Percentiles rank a stretch among this genome's conserved stretches.
phyloP scores from a whole-genome alignment of 2,888 invertebrate species.

The Ganaspis brasiliensis region DNA sequence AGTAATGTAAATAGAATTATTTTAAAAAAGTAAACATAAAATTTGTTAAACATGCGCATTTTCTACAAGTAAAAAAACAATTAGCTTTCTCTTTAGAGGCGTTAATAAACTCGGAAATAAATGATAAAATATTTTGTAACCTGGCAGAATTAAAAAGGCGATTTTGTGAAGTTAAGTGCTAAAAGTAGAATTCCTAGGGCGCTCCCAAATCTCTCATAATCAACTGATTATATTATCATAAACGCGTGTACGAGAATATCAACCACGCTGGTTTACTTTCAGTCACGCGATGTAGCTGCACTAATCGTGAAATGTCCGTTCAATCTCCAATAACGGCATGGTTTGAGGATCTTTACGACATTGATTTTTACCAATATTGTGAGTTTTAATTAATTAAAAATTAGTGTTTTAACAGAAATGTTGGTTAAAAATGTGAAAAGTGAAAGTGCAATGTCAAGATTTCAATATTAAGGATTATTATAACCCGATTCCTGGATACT shows the following conservation, averaged over 20 bases:
- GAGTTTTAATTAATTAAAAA: not conserved
- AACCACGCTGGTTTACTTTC: conserved; percentile 39
- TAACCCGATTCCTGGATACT: too few species aligned
- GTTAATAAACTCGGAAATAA: not conserved
- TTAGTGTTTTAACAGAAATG: not conserved
- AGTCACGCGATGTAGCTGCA: conserved; percentile 37
- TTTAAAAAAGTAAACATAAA: too few species aligned
- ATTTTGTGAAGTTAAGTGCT: not conserved
- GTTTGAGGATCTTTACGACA: conserved; percentile 21
- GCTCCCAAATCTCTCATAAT: conserved; percentile 13
- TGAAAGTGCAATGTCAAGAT: not conserved
- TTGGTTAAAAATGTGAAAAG: not conserved
- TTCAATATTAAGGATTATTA: not conserved
- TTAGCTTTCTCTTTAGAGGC: not conserved
- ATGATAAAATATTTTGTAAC: not conserved
- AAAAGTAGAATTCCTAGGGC: not conserved
- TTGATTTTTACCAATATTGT: conserved; percentile 16
- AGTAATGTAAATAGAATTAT: too few species aligned
- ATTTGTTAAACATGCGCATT: too few species aligned
- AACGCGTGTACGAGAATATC: conserved; percentile 26
- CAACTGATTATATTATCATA: conserved; percentile 30
- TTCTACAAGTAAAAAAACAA: not conserved
- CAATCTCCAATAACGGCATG: conserved; percentile 21
- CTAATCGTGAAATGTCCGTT: conserved; percentile 33
- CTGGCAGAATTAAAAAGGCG: not conserved